Conservation (phyloP, 2,113 vertebrate genomes). For the Tachysurus fulvidraco region DNA sequence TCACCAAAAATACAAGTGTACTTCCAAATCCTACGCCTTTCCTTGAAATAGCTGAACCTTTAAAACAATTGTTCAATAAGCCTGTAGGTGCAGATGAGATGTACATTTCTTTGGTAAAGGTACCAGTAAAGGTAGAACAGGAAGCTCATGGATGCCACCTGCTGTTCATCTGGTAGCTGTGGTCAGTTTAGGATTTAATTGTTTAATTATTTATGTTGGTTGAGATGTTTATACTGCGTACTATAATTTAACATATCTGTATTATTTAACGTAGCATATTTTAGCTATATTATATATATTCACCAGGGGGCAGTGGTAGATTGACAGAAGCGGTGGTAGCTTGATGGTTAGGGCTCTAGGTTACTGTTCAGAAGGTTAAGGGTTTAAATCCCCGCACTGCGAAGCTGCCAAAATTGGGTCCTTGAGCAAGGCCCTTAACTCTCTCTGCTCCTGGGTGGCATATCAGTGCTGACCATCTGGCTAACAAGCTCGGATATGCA, state of each 20-base stretch:
- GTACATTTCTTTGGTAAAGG: neutral
- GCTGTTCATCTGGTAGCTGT: conserved; percentile 57
- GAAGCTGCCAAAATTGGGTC: too few species aligned
- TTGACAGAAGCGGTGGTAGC: too few species aligned
- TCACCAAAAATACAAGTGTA: neutral
- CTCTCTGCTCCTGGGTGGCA: too few species aligned
- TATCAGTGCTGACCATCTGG: too few species aligned
- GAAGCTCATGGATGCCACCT: conserved; percentile 73
- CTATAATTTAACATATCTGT: neutral
- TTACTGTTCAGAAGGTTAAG: too few species aligned
- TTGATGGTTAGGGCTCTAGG: too few species aligned
- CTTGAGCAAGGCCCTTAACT: too few species aligned
- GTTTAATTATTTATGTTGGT: neutral
- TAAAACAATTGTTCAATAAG: neutral
- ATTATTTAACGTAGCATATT: neutral
- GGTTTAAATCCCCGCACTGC: too few species aligned
- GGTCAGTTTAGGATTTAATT: neutral
- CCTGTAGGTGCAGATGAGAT: neutral
- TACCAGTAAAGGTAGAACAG: conserved; percentile 8
- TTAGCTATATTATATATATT: too few species aligned
- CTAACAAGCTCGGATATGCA: too few species aligned
- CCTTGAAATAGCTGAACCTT: neutral
- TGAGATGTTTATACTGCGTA: neutral
- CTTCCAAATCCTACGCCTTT: neutral
- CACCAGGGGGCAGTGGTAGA: too few species aligned